A percentile compares a stretch with the other conserved stretches of the same genome.
These are phyloP conservation scores for Lepidocolaptes lacrymiger DNA, from an alignment of 2,797 vertebrate genomes.

Conservation along the genomic window DNA sequence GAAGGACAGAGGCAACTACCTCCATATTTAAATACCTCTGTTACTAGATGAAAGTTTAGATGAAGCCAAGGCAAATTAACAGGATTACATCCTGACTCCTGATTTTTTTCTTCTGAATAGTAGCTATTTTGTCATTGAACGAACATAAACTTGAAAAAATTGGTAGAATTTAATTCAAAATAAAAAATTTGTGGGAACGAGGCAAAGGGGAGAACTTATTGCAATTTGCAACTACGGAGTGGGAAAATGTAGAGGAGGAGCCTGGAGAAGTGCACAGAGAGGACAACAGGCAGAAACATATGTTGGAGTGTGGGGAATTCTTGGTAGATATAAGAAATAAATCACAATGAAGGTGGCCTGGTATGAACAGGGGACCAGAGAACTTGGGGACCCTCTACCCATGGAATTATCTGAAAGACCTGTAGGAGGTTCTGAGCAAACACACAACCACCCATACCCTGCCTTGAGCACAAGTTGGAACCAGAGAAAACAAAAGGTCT, in stretches of 20 bases:
- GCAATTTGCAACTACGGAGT: fast-evolving
- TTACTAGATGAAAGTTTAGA: not conserved
- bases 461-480: not conserved
- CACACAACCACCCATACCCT: not conserved
- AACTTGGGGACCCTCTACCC: not conserved
- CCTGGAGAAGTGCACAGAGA: not conserved
- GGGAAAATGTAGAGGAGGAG: not conserved
- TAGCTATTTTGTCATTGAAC: not conserved
- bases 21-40: conserved; percentile 38
- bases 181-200: not conserved
- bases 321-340: not conserved
- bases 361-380: not conserved
- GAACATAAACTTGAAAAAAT: not conserved
- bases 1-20: conserved; percentile 56
- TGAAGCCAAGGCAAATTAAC: conserved; percentile 50
- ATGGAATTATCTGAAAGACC: not conserved
- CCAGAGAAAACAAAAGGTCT: not conserved
- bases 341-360: not conserved
- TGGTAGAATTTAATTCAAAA: not conserved
- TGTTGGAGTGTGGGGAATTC: fast-evolving
- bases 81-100: not conserved
- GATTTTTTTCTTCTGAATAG: not conserved
- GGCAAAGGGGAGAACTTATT: not conserved
- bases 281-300: not conserved
- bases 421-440: not conserved